Evolutionary conservation across 2,113 vertebrate species (phyloP).

Genomic region (Chunga burmeisteri): DNA sequence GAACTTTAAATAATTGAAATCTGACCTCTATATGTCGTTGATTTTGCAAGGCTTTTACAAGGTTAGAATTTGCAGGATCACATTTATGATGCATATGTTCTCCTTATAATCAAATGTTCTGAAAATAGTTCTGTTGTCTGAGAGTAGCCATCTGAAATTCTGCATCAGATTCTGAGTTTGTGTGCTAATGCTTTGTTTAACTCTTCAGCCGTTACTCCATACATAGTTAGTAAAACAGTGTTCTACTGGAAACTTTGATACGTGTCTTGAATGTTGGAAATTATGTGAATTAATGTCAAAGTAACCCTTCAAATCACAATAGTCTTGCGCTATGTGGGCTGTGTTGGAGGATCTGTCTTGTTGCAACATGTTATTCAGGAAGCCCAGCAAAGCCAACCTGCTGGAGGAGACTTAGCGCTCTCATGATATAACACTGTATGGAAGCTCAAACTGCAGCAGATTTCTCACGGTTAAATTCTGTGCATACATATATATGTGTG

Average conservation of each 20-base stretch:
- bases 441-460: background rate
- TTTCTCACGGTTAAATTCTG: background rate
- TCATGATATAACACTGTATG: fast-evolving
- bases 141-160: background rate
- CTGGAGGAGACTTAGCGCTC: background rate
- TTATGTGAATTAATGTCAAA: background rate
- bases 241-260: background rate
- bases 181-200: background rate
- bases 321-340: background rate
- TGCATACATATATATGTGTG: background rate
- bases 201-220: background rate
- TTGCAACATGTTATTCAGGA: fast-evolving
- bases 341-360: background rate
- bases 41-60: background rate
- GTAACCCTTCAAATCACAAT: background rate
- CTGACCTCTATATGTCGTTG: background rate
- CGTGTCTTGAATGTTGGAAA: background rate
- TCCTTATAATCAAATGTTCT: background rate
- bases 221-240: background rate
- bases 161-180: fast-evolving
- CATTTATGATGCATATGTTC: background rate
- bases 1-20: background rate
- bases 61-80: background rate
- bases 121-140: background rate
- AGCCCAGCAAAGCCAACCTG: background rate